Evolutionary conservation across 2,113 vertebrate species (phyloP), one percentile per base, ranked within the genome.

Genomic region (Epinephelus fuscoguttatus): DNA sequence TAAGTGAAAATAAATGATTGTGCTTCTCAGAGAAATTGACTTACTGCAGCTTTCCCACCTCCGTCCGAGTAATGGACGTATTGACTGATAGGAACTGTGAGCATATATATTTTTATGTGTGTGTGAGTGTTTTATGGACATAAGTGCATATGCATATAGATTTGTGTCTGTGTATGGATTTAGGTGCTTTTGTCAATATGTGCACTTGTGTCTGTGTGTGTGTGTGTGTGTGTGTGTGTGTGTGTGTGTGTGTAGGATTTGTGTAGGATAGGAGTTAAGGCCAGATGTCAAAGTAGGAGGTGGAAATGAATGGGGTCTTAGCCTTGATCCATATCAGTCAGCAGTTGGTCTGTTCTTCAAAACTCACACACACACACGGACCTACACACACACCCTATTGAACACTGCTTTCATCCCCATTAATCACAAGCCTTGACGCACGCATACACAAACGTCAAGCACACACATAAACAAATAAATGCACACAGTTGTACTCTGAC

Each of bases 271-370:
- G 15, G 12, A 60, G 60, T 67, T 68, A 11, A 84, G 76, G 70
- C 53, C 70, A 88, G 73, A 80, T 78, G 75, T 90, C 72, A 81
- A 23, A 76, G 68, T 61, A 11, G 60, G 70, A 61, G 70, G 56
- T 23, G 8, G 53, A 62, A 80, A 60, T 80, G 33, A 81, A 86
- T 80, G 53, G 86, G 42, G 56, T 80, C 27, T 80, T 72, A 18
- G 47, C 55, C 52, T 71, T 81, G 75, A 90, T 88, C 74, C 23
- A 78, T 85, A 79, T 84, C 67, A 68, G 82, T 83, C 79, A 87
- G 56, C 40, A 68, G 0, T 40, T 13, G n/a, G 12, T 53, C 45
- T 50, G 40, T 53, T 69, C 61, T 52, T 73, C 18, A 83, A 70
- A 45, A n/a, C n/a, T 61, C 76, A 73, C 25, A 25, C 5, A 21